Conservation (phyloP, 1,140 invertebrate genomes). For the Orius insidiosus region DNA sequence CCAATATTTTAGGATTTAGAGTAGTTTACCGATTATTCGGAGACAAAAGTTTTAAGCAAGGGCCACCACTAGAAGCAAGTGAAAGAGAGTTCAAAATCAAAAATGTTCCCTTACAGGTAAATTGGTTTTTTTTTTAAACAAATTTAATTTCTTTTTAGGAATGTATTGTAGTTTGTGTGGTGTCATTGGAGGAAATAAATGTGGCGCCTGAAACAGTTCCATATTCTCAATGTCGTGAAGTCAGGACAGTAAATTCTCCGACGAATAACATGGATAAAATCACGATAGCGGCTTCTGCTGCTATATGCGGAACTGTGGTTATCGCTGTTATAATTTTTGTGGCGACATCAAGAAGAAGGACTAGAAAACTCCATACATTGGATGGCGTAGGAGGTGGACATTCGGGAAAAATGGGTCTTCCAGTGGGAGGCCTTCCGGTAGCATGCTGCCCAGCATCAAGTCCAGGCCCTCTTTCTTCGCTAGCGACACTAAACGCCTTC, state of each 20-base stretch:
- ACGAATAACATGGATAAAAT: constrained; percentile 85
- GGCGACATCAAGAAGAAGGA: constrained; percentile 46
- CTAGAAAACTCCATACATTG: constrained; percentile 55
- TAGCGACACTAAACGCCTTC: constrained; percentile 58
- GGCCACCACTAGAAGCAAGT: constrained; percentile 66
- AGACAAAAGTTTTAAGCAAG: constrained; percentile 74
- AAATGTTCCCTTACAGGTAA: constrained; percentile 71
- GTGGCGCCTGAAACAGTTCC: constrained; percentile 71
- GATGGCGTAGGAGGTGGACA: constrained; percentile 42
- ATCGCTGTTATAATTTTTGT: constrained; percentile 75
- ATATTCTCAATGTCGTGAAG: constrained; percentile 72
- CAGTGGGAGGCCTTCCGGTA: constrained; percentile 47
- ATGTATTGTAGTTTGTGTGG: constrained; percentile 81
- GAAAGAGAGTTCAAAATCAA: constrained; percentile 82
- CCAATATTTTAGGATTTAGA: constrained; percentile 69
- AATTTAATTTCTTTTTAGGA: constrained; percentile 41
- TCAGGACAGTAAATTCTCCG: constrained; percentile 55
- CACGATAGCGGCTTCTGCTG: constrained; percentile 79
- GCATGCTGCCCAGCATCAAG: constrained; percentile 57
- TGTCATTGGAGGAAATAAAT: constrained; percentile 69
- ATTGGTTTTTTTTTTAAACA: neutral
- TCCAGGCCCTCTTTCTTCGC: constrained; percentile 60
- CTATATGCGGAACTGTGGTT: constrained; percentile 83
- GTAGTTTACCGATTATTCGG: constrained; percentile 81
- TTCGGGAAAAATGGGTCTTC: constrained; percentile 39